phyloP scores from a whole-genome alignment of 2,888 invertebrate species.

The Megamerina dolium region DNA sequence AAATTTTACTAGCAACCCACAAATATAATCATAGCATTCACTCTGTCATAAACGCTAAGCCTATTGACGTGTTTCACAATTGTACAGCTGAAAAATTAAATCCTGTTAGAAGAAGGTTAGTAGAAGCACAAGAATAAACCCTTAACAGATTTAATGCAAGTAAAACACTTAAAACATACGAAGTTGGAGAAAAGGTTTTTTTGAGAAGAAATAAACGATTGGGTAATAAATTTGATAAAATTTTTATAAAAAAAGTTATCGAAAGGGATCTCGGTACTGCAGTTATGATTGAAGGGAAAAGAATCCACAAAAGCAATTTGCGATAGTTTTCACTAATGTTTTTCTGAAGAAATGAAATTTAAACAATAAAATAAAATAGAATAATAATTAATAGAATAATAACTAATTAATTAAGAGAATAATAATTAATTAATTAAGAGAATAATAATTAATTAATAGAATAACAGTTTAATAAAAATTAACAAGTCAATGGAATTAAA shows the following conservation, averaged over 20 bases:
- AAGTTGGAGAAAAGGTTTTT: conserved; percentile 2
- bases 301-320: too few species aligned
- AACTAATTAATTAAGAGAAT: too few species aligned
- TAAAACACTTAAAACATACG: neutral
- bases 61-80: neutral
- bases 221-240: conserved; percentile 2
- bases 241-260: neutral
- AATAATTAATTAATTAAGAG: too few species aligned
- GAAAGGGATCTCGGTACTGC: conserved; percentile 1
- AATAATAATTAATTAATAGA: too few species aligned
- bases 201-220: conserved; percentile 2
- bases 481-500: too few species aligned
- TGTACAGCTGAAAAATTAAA: neutral
- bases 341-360: too few species aligned
- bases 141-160: neutral
- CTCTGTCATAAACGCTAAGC: conserved; percentile 3
- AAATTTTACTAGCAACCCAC: conserved; percentile 1
- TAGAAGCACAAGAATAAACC: neutral
- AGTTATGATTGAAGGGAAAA: conserved; percentile 5
- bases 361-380: too few species aligned
- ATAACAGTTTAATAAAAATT: too few species aligned
- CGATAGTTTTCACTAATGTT: too few species aligned
- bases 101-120: neutral
- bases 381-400: too few species aligned
- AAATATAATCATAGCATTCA: conserved; percentile 7